A percentile compares a stretch with the other conserved stretches of the same genome.
Conservation (phyloP, 2,797 vertebrate species). For the Todus mexicanus region DNA sequence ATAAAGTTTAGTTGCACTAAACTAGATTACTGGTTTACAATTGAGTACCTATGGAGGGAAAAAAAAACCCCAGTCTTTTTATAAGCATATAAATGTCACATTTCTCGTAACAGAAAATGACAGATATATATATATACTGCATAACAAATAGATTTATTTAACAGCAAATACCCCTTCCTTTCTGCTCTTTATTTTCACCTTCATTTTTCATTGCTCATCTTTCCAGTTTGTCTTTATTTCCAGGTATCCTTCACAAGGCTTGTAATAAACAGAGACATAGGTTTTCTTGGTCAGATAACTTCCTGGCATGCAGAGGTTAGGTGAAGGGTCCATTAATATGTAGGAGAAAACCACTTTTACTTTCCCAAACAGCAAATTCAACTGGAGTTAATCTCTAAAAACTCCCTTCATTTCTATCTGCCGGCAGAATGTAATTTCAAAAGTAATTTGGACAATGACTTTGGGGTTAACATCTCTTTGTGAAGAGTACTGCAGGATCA, state of each 20-base stretch:
- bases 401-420: neutral
- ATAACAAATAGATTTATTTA: neutral
- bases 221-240: neutral
- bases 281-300: neutral
- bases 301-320: neutral
- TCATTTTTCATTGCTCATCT: neutral
- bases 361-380: neutral
- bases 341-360: neutral
- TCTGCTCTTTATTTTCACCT: neutral
- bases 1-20: neutral
- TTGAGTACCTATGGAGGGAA: rapidly evolving
- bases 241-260: neutral
- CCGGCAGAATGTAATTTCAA: neutral
- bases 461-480: neutral
- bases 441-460: constrained; percentile 7
- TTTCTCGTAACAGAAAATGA: neutral
- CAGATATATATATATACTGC: neutral
- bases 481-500: neutral
- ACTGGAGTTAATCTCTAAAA: neutral
- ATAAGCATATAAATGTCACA: neutral
- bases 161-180: neutral
- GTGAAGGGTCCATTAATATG: neutral
- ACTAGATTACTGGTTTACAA: neutral
- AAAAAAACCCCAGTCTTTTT: neutral
- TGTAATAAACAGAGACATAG: neutral